Percentiles rank a stretch among this genome's conserved stretches.
These are phyloP conservation scores for Alligator mississippiensis DNA, from an alignment of 2,113 vertebrate species.

Conservation along the genomic window DNA sequence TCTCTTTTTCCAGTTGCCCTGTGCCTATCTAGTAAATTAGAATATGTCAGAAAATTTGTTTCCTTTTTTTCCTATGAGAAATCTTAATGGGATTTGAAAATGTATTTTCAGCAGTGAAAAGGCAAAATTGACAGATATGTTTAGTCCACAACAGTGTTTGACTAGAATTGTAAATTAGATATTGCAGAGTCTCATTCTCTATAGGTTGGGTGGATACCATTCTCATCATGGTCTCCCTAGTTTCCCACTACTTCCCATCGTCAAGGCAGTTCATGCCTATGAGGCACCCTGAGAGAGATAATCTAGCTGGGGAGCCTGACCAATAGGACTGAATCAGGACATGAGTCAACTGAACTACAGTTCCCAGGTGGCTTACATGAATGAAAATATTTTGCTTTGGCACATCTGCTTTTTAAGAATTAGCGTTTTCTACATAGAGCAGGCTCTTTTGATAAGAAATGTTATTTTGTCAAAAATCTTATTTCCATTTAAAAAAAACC, in stretches of 20 bases:
- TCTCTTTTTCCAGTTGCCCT: background rate
- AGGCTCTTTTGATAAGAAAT: background rate
- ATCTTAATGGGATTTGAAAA: background rate
- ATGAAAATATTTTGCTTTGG: background rate
- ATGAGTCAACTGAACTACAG: background rate
- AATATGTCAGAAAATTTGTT: background rate
- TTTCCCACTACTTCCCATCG: background rate
- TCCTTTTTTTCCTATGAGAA: background rate
- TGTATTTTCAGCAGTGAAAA: background rate
- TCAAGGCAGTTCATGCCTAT: background rate
- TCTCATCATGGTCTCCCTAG: background rate
- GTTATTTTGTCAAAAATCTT: background rate
- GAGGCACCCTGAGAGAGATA: background rate
- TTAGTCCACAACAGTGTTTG: background rate
- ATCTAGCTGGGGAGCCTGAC: background rate
- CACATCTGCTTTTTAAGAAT: background rate
- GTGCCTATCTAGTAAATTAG: background rate
- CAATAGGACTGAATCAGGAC: background rate
- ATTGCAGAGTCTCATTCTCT: background rate
- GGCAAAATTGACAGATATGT: background rate
- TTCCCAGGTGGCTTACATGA: background rate
- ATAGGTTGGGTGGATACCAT: rapidly evolving
- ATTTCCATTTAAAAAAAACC: background rate
- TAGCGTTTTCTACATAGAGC: background rate
- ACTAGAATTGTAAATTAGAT: background rate